Evolutionary conservation across 2,888 invertebrate genomes (phyloP).

Genomic region (Rhopalosiphum nymphaeae): DNA sequence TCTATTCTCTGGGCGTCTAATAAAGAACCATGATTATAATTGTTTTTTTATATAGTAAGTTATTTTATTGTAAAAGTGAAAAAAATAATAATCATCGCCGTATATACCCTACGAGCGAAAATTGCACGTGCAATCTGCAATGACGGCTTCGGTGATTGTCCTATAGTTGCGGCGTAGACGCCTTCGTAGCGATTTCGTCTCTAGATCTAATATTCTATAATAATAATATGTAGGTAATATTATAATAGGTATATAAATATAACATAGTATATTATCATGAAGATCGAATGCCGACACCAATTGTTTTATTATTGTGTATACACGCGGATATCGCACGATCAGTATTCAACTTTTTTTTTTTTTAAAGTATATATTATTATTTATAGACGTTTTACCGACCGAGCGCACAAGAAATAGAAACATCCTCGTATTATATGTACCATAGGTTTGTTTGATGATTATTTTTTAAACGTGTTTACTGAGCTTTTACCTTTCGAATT

Average conservation of each 20-base stretch:
- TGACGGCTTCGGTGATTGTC: background rate
- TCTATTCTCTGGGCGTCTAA: no score
- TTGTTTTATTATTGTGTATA: conserved; percentile 1
- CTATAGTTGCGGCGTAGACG: conserved; percentile 6
- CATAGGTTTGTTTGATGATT: no score
- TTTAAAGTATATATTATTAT: conserved; percentile 9
- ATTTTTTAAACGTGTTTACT: background rate
- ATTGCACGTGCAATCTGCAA: background rate
- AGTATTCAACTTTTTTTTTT: background rate
- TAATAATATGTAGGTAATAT: background rate
- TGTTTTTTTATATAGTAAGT: no score
- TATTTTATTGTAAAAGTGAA: background rate
- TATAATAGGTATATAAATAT: background rate
- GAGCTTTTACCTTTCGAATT: background rate
- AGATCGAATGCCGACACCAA: conserved; percentile 34
- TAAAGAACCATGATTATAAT: no score
- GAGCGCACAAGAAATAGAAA: background rate
- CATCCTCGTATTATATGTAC: background rate
- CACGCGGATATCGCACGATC: conserved; percentile 43
- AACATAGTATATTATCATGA: conserved; percentile 49
- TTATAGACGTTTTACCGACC: background rate
- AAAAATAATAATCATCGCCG: background rate
- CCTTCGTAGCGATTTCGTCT: background rate
- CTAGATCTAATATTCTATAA: conserved; percentile 10
- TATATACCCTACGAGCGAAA: background rate